Conservation (phyloP, 1,140 invertebrate genomes). For the Asobara japonica region DNA sequence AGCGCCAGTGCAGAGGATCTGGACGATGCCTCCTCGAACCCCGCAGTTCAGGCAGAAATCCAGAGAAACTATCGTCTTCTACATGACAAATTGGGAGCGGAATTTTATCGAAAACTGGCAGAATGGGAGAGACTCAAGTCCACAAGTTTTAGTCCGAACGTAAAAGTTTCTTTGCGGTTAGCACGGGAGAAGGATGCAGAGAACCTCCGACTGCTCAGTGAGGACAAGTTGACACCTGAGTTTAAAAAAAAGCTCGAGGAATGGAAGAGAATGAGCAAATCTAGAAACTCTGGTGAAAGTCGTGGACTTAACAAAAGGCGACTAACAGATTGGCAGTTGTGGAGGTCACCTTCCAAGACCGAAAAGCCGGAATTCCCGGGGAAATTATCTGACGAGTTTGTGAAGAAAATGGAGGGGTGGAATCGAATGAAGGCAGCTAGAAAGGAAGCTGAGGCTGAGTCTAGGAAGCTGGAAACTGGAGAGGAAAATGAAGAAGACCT, state of each 20-base stretch:
- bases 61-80: slow-evolving; percentile 72
- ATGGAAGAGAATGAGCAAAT: slow-evolving; percentile 83
- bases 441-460: background rate
- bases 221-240: slow-evolving; percentile 78
- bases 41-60: slow-evolving; percentile 65
- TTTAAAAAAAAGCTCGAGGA: slow-evolving; percentile 85
- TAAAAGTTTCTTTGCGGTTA: slow-evolving; percentile 11
- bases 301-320: slow-evolving; percentile 58
- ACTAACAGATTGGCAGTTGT: slow-evolving; percentile 79
- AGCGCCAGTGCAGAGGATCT: slow-evolving; percentile 50
- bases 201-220: slow-evolving; percentile 57
- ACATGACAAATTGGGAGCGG: slow-evolving; percentile 74
- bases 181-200: slow-evolving; percentile 43
- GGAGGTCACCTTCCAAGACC: slow-evolving; percentile 55
- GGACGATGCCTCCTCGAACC: slow-evolving; percentile 37
- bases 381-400: slow-evolving; percentile 74
- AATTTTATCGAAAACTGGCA: slow-evolving; percentile 76
- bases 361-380: slow-evolving; percentile 67
- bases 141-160: slow-evolving; percentile 10
- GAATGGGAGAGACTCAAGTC: slow-evolving; percentile 76
- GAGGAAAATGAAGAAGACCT: background rate
- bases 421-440: slow-evolving; percentile 68
- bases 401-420: slow-evolving; percentile 77
- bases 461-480: background rate
- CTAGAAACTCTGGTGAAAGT: slow-evolving; percentile 46